Evolutionary conservation across 2,113 vertebrate genomes (phyloP).

Genomic region (Silurus meridionalis): DNA sequence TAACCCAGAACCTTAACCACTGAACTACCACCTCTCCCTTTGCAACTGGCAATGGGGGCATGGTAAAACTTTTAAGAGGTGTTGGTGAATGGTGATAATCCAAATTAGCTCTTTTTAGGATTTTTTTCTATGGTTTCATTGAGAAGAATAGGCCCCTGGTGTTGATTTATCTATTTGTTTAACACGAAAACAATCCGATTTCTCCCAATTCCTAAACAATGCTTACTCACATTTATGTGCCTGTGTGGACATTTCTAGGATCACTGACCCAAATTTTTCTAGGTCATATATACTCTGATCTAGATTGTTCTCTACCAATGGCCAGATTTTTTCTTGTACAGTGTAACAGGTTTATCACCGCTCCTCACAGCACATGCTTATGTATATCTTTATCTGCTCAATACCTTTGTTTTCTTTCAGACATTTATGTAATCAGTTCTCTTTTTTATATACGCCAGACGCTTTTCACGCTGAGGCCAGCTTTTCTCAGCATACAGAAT

Average conservation of each 20-base stretch:
- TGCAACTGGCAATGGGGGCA: too few species aligned
- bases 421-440: conserved; percentile 3
- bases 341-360: neutral
- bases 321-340: neutral
- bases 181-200: neutral
- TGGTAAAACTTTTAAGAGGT: too few species aligned
- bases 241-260: neutral
- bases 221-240: neutral
- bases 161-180: neutral
- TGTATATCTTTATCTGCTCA: conserved; percentile 1
- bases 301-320: neutral
- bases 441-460: conserved; percentile 25
- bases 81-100: too few species aligned
- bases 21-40: too few species aligned
- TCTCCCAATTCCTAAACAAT: neutral
- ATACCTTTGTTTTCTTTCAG: conserved; percentile 25
- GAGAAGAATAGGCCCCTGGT: neutral
- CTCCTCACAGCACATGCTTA: conserved; percentile 12
- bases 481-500: neutral
- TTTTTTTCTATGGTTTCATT: neutral
- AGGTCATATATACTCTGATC: neutral
- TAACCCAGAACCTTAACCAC: too few species aligned
- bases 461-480: conserved; percentile 18
- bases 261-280: neutral
- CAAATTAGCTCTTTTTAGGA: neutral